These are phyloP conservation scores for Raphicerus campestris DNA, from an alignment of 2,113 vertebrate genomes.

Conservation along the genomic window DNA sequence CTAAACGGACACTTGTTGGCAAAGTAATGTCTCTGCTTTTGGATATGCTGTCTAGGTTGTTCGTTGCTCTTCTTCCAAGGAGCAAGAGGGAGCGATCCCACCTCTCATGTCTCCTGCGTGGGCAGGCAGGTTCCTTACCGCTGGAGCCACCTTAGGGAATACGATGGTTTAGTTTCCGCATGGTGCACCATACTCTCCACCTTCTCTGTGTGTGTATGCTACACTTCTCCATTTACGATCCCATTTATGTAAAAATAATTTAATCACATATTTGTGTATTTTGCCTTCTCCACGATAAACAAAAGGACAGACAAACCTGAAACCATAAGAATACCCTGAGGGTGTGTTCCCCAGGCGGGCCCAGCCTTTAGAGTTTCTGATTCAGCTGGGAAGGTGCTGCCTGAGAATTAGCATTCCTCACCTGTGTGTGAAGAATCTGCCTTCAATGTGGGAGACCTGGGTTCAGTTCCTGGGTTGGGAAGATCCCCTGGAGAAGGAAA, in stretches of 20 bases:
- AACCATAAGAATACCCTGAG: neutral
- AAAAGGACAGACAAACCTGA: neutral
- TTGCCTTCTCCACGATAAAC: neutral
- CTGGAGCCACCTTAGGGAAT: neutral
- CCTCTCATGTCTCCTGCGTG: accelerated
- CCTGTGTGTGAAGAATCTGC: neutral
- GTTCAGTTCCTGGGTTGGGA: neutral
- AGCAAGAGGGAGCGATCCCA: neutral
- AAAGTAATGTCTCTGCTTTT: neutral
- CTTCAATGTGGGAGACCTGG: accelerated
- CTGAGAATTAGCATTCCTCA: neutral
- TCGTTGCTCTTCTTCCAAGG: neutral
- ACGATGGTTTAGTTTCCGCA: neutral
- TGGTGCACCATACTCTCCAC: too few species aligned
- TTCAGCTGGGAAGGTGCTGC: neutral
- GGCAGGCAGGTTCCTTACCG: neutral
- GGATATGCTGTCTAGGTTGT: neutral
- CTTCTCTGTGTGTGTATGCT: neutral
- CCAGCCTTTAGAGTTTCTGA: neutral
- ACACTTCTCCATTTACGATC: neutral
- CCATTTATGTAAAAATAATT: conserved; percentile 6
- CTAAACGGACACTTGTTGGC: neutral
- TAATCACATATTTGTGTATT: neutral
- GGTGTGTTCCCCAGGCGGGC: neutral
- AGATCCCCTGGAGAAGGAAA: neutral